Evolutionary conservation across 1,140 invertebrate species (phyloP).

Genomic region (Eumaeus atala): DNA sequence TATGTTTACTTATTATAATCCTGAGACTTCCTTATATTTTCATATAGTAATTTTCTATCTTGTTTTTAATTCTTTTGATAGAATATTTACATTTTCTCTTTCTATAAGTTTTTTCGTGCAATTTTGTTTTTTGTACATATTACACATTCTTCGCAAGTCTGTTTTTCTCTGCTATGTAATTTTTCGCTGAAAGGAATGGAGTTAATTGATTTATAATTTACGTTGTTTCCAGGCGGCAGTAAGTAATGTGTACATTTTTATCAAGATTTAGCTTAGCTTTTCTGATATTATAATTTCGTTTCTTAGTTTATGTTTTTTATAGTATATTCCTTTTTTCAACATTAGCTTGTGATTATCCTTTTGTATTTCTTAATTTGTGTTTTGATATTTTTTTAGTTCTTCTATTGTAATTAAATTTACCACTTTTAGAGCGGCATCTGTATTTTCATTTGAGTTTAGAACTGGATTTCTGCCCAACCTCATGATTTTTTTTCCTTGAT

Average conservation of each 20-base stretch:
- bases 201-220: no score
- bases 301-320: conserved; percentile 1
- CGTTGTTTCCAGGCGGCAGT: background rate
- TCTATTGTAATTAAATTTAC: conserved; percentile 11
- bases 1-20: no score
- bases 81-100: no score
- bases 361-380: conserved; percentile 10
- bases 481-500: background rate
- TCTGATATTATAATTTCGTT: conserved; percentile 14
- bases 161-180: no score
- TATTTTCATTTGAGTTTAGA: background rate
- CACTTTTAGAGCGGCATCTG: conserved; percentile 1
- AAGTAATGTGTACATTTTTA: conserved; percentile 15
- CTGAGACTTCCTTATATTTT: no score
- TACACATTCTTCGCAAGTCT: no score
- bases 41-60: no score
- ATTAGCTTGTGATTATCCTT: background rate
- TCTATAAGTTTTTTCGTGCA: no score
- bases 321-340: conserved; percentile 4
- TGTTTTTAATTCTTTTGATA: no score
- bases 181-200: no score
- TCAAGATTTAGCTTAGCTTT: conserved; percentile 8
- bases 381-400: conserved; percentile 7
- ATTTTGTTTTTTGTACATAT: no score
- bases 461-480: conserved; percentile 8